phyloP scores from a whole-genome alignment of 2,797 vertebrate species.

The Vultur gryphus region DNA sequence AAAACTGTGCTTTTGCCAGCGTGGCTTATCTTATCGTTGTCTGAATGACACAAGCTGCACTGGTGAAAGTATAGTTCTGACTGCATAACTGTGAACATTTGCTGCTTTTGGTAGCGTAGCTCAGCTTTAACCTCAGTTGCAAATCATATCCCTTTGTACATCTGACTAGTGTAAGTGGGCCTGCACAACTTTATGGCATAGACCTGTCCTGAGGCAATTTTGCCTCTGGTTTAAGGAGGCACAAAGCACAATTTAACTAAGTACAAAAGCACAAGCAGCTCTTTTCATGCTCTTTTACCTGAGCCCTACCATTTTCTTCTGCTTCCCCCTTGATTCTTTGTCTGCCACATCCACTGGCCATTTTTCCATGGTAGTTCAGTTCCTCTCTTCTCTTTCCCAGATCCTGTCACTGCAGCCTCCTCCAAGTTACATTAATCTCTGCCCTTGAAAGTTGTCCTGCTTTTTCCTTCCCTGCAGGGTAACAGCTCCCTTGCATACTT shows the following conservation, averaged over 20 bases:
- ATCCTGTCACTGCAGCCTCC: neutral
- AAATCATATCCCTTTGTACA: neutral
- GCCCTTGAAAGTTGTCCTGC: neutral
- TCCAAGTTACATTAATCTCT: neutral
- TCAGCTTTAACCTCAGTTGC: neutral
- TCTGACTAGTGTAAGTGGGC: neutral
- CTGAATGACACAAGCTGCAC: neutral
- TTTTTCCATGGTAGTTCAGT: neutral
- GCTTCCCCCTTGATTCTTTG: neutral
- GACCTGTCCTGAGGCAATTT: neutral
- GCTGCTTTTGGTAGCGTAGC: neutral
- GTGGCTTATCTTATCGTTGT: neutral
- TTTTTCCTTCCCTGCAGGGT: constrained; percentile 34
- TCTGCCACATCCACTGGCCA: neutral
- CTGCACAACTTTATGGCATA: neutral
- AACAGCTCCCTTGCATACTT: constrained; percentile 12
- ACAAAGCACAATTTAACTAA: neutral
- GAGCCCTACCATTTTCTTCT: neutral
- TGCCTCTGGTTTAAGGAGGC: neutral
- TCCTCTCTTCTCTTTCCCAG: neutral
- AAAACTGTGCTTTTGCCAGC: neutral
- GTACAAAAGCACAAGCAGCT: neutral
- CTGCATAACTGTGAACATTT: neutral
- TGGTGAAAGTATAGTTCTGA: neutral
- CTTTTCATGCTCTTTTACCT: neutral